Evolutionary conservation across 1,140 invertebrate species (phyloP).

Genomic region (Nilaparvata lugens): DNA sequence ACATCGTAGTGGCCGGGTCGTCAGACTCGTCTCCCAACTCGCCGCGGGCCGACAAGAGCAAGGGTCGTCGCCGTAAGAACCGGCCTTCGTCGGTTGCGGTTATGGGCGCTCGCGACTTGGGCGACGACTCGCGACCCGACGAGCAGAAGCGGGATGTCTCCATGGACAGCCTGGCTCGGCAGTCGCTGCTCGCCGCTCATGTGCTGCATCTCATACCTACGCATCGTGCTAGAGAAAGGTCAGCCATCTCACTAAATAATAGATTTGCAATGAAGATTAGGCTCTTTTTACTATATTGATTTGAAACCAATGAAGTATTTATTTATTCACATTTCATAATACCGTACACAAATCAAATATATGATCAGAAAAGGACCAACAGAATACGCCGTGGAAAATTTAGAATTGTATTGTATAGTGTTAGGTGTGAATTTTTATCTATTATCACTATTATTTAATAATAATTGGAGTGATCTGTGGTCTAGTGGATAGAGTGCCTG

Average conservation of each 20-base stretch:
- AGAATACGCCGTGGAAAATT: too few relatives aligned
- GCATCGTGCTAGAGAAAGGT: constrained; percentile 66
- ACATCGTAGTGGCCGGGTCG: constrained; percentile 23
- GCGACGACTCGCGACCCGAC: neutral
- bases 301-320: too few relatives aligned
- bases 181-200: constrained; percentile 63
- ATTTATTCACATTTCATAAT: neutral
- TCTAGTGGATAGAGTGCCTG: too few relatives aligned
- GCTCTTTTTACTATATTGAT: neutral
- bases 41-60: constrained; percentile 8
- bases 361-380: too few relatives aligned
- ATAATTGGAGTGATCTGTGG: too few relatives aligned
- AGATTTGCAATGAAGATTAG: neutral
- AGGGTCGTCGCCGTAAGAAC: constrained; percentile 14
- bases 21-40: constrained; percentile 21
- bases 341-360: too few relatives aligned
- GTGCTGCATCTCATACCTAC: constrained; percentile 69
- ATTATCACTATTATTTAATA: too few relatives aligned
- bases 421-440: too few relatives aligned
- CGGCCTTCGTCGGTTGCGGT: constrained; percentile 21
- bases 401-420: too few relatives aligned
- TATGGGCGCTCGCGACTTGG: constrained; percentile 4
- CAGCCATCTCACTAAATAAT: constrained; percentile 11
- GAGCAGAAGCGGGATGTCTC: constrained; percentile 36
- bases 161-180: constrained; percentile 58